Evolutionary conservation across 2,888 invertebrate genomes (phyloP), one percentile per base, ranked within the genome.

Genomic region (Trachelus tabidus): DNA sequence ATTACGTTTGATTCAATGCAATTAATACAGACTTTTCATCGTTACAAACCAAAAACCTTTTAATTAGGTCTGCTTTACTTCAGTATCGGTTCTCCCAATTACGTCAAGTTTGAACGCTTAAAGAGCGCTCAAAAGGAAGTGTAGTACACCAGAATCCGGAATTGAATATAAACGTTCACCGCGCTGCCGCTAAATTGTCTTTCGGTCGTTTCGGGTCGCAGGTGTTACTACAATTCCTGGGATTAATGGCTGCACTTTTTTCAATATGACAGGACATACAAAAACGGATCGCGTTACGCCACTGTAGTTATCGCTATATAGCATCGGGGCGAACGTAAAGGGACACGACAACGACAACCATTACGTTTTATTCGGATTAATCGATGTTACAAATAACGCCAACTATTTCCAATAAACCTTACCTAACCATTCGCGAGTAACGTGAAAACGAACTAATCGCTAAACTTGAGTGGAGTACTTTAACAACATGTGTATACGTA

Each of bases 191-290:
- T 78, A 80, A 78, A 80, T 78, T 37, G 78, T 68, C 68, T 30
- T 56, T 73, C 73, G 68, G 68, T 73, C 31, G 73, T 74, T 71
- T 79, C 75, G 73, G 75, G 77, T 77, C 80, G 73, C 78, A 78
- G 78, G 76, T 78, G 80, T 68, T 75, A 71, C 79, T 56, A 79
- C 75, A 73, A 77, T 80, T 75, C 40, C 56, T 56, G 23, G 56
- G 56, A 56, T 56, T 23, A 56, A 56, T 56, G 56, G 56, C 56
- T 56, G 23, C 9, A 56, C 23, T 56, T 23, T 56, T 56, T 56
- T 56, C 15, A 56, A 56, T 56, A 56, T 56, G 56, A 56, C 15
- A 56, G 56, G 56, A 56, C 56, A 23, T 23, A 56, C 56, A 56
- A 56, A 56, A 56, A 56, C 56, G 1, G 23, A 9, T 56, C 56